Evolutionary conservation across 1,140 invertebrate genomes (phyloP), one percentile per base, ranked within the genome.

Genomic region (Mesaphorura yosii): DNA sequence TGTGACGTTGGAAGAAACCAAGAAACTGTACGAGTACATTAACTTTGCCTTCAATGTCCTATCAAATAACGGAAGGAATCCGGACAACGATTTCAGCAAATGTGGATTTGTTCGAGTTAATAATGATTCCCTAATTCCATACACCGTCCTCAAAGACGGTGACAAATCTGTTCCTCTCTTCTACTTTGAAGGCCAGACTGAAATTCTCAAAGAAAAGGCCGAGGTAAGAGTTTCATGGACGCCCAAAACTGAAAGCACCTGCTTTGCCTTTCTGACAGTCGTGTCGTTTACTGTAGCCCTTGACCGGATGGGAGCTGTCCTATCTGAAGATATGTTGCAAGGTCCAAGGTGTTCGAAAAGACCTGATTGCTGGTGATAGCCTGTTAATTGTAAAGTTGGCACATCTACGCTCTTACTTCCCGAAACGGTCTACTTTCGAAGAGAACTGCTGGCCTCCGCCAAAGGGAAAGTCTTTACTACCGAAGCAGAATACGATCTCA

Each of bases 21-120:
- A 80, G 55, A 85, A 90, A 66, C 93, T 95, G 70, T 89, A 89
- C 69, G 82, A 83, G 53, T 97, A 88, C 73, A 73, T 87, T 62
- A 86, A 85, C 65, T 83, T 86, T 54, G 91, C 87, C 69, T 88
- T 86, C 70, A 81, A 81, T 51, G 88, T 89, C 67, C 70, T 90
- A 48, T 75, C 82, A 26, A 67, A 65, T 53, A 66, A 64, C 40
- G 68, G 59, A 38, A 64, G 68, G 62, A 71, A 74, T 27, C 77
- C 79, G 55, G 84, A 88, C 66, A 26, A 50, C 25, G 55, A 63
- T 20, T 63, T 38, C 46, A 37, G 29, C 34, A 82, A 86, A 62
- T 93, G 89, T 72, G 91, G 89, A 41, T 94, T 94, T 68, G 88
- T 93, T 59, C 76, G 87, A 41, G 91, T 95, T 55, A 93, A 94